Conservation (phyloP, 2,888 invertebrate genomes). For the Altica lythri region DNA sequence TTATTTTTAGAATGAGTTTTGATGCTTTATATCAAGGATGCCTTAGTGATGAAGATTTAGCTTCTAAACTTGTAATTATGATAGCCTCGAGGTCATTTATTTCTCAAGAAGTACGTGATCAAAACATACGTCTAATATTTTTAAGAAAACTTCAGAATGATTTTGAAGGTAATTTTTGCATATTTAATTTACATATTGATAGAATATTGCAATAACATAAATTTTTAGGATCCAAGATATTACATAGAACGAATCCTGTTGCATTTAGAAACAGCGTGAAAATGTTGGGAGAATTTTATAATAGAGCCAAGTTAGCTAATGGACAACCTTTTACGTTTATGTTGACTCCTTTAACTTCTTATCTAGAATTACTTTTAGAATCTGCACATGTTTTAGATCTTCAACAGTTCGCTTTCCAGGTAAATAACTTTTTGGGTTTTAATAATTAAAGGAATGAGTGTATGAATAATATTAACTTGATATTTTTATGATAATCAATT, state of each 20-base stretch:
- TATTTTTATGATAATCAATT: too few species aligned
- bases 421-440: conserved; percentile 44
- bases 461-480: background rate
- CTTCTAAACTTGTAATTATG: conserved; percentile 49
- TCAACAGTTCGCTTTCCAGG: conserved; percentile 55
- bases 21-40: conserved; percentile 48
- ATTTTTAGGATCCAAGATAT: conserved; percentile 38
- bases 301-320: conserved; percentile 47
- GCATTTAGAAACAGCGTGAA: conserved; percentile 53
- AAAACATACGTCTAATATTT: conserved; percentile 45
- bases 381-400: conserved; percentile 52
- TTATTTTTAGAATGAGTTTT: conserved; percentile 49
- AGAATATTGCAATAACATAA: background rate
- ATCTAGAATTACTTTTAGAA: conserved; percentile 55
- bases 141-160: conserved; percentile 49
- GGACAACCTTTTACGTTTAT: conserved; percentile 45
- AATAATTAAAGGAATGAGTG: too few species aligned
- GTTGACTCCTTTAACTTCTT: conserved; percentile 51
- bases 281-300: conserved; percentile 54
- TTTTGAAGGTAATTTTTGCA: conserved; percentile 45
- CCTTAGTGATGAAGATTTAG: conserved; percentile 48
- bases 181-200: background rate
- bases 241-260: conserved; percentile 41
- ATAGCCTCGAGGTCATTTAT: conserved; percentile 51
- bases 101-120: conserved; percentile 41